phyloP scores from a whole-genome alignment of 2,113 vertebrate species.

The Tautogolabrus adspersus region DNA sequence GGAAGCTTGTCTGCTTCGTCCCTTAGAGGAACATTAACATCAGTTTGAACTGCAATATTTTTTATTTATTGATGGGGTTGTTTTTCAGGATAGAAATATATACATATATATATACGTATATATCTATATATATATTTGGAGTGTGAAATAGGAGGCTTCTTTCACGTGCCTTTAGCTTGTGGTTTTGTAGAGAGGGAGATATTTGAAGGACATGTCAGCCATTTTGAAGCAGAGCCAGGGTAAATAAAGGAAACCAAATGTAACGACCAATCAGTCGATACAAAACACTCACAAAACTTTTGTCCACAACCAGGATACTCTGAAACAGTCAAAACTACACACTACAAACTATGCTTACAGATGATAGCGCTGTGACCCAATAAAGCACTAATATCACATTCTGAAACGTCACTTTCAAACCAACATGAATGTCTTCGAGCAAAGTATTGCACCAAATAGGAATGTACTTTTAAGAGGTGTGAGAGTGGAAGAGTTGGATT shows the following conservation, averaged over 20 bases:
- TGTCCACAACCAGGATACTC: background rate
- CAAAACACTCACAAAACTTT: slow-evolving; percentile 5
- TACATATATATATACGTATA: background rate
- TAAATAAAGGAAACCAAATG: slow-evolving; percentile 3
- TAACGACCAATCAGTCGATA: slow-evolving; percentile 38
- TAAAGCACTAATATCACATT: slow-evolving; percentile 5
- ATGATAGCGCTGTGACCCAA: background rate
- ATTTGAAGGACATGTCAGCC: slow-evolving; percentile 41
- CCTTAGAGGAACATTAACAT: slow-evolving; percentile 14
- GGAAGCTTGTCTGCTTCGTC: slow-evolving; percentile 23
- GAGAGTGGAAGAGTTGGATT: slow-evolving; percentile 10
- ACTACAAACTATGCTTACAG: background rate
- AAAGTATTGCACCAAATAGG: slow-evolving; percentile 63
- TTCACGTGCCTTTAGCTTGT: slow-evolving; percentile 75
- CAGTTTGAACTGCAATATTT: slow-evolving; percentile 38
- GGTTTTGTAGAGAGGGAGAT: slow-evolving; percentile 11
- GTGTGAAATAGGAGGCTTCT: slow-evolving; percentile 61
- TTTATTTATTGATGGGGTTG: slow-evolving; percentile 16
- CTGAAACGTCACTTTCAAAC: slow-evolving; percentile 39
- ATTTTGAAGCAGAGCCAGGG: slow-evolving; percentile 42
- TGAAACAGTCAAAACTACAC: background rate
- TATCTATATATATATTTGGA: background rate
- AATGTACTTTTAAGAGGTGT: slow-evolving; percentile 61
- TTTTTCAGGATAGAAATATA: slow-evolving; percentile 17
- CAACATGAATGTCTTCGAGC: slow-evolving; percentile 54